A percentile compares a stretch with the other conserved stretches of the same genome.
These are phyloP conservation scores for Corapipo altera DNA, from an alignment of 2,113 vertebrate species.

Conservation along the genomic window DNA sequence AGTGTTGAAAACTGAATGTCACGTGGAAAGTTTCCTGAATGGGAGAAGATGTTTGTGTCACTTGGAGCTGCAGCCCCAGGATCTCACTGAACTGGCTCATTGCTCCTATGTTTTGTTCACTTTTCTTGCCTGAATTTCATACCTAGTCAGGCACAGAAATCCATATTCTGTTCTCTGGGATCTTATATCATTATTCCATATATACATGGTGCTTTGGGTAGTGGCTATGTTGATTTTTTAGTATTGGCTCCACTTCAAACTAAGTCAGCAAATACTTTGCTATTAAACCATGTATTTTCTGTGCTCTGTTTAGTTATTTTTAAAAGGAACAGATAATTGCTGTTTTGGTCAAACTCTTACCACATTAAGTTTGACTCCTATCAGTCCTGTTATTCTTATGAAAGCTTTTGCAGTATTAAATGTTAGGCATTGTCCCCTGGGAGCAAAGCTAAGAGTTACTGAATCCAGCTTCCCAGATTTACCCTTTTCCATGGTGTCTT, in stretches of 20 bases:
- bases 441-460: background rate
- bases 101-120: background rate
- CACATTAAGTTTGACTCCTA: slow-evolving; percentile 18
- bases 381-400: slow-evolving; percentile 7
- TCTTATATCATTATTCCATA: background rate
- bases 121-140: background rate
- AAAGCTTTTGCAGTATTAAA: background rate
- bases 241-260: slow-evolving; percentile 77
- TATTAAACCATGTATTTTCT: slow-evolving; percentile 64
- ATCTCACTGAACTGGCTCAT: background rate
- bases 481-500: background rate
- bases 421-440: background rate
- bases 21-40: background rate
- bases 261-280: slow-evolving; percentile 85
- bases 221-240: slow-evolving; percentile 73
- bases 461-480: background rate
- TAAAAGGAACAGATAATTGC: slow-evolving; percentile 54
- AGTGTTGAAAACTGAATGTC: background rate
- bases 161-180: background rate
- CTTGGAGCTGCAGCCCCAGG: background rate
- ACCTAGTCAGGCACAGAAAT: background rate
- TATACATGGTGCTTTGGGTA: background rate
- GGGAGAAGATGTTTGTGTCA: background rate
- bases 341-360: slow-evolving; percentile 62
- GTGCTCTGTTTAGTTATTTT: slow-evolving; percentile 51